These are phyloP conservation scores for Andrena camellia DNA, from an alignment of 2,888 invertebrate genomes.

Conservation along the genomic window DNA sequence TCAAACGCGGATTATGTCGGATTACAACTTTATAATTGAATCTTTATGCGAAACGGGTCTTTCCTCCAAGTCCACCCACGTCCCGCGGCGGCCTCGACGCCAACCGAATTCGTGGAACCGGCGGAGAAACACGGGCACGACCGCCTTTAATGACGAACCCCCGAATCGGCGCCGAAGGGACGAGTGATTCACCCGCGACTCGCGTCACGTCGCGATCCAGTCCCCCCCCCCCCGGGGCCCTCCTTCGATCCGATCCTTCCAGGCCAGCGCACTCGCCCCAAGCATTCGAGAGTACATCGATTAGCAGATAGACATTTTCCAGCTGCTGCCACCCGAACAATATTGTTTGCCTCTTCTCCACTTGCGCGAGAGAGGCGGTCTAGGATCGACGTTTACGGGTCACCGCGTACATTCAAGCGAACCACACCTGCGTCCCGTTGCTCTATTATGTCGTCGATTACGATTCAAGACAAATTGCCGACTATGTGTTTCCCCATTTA, in stretches of 20 bases:
- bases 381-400: conserved; percentile 51
- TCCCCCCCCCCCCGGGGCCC: neutral
- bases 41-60: conserved; percentile 74
- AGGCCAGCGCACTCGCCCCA: too few species aligned
- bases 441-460: conserved; percentile 63
- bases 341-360: neutral
- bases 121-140: conserved; percentile 42
- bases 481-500: conserved; percentile 54
- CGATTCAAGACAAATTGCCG: conserved; percentile 59
- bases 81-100: conserved; percentile 34
- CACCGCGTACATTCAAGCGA: conserved; percentile 55
- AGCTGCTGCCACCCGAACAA: too few species aligned
- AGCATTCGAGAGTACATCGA: too few species aligned
- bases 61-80: conserved; percentile 67
- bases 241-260: neutral
- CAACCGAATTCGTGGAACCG: conserved; percentile 56
- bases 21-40: conserved; percentile 82
- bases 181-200: conserved; percentile 40
- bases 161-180: conserved; percentile 36
- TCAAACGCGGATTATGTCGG: conserved; percentile 81
- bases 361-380: neutral
- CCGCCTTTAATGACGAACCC: conserved; percentile 36
- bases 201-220: neutral
- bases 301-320: too few species aligned
- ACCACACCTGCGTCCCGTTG: conserved; percentile 65